phyloP scores from a whole-genome alignment of 2,888 invertebrate species.

The Stegana nigrithorax region DNA sequence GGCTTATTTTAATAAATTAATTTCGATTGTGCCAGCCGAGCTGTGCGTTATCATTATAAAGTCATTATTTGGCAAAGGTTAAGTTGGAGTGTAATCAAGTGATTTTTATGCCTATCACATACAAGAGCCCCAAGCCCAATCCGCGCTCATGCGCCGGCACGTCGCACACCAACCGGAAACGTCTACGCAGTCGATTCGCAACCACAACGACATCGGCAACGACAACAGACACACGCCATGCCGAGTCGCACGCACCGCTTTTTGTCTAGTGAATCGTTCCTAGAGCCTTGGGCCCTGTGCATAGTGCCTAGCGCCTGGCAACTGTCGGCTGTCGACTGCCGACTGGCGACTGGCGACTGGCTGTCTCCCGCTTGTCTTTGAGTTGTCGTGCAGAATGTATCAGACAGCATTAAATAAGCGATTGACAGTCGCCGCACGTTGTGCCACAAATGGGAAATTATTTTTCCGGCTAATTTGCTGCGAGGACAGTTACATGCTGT shows the following conservation, averaged over 20 bases:
- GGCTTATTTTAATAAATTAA: slow-evolving; percentile 10
- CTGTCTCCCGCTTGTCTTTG: no score
- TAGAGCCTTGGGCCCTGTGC: no score
- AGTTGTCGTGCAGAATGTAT: no score
- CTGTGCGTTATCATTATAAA: slow-evolving; percentile 12
- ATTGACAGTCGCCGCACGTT: slow-evolving; percentile 26
- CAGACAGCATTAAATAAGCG: not conserved
- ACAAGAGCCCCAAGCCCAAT: no score
- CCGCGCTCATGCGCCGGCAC: no score
- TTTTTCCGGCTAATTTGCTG: slow-evolving; percentile 27
- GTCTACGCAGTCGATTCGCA: no score
- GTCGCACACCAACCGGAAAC: not conserved
- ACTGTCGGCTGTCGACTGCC: no score
- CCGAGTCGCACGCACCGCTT: no score
- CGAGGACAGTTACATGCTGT: not conserved
- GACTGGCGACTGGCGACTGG: no score
- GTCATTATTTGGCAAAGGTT: not conserved
- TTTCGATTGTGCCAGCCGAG: not conserved
- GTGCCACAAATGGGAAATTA: slow-evolving; percentile 18
- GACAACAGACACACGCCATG: not conserved
- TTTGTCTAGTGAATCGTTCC: no score
- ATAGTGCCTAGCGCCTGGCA: no score
- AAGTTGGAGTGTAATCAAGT: not conserved
- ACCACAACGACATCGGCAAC: not conserved
- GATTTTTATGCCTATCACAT: not conserved